Conservation (phyloP, 2,797 vertebrate species). For the Yasuhikotakia modesta region DNA sequence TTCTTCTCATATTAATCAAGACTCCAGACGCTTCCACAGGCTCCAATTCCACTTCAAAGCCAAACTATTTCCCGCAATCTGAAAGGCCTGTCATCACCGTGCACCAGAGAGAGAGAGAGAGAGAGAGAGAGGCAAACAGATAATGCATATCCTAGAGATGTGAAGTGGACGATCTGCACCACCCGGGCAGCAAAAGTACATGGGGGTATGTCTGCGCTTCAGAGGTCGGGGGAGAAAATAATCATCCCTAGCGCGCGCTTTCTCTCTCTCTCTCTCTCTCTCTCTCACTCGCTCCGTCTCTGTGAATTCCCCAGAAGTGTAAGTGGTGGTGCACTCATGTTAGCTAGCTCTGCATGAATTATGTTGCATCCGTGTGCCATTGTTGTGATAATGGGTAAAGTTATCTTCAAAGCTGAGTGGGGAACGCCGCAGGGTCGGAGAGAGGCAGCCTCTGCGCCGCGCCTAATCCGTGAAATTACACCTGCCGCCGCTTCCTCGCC, state of each 20-base stretch:
- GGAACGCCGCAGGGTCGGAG: conserved; percentile 55
- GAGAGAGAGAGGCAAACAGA: conserved; percentile 67
- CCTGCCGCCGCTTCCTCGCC: conserved; percentile 72
- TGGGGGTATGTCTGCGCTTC: conserved; percentile 61
- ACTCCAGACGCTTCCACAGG: conserved; percentile 73
- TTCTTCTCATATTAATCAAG: conserved; percentile 69
- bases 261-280: conserved; percentile 40
- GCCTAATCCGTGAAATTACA: conserved; percentile 85
- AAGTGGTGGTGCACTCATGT: conserved; percentile 54
- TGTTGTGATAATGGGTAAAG: conserved; percentile 83
- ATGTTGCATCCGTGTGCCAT: conserved; percentile 77
- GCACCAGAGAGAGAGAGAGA: conserved; percentile 47
- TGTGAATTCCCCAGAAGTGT: conserved; percentile 45
- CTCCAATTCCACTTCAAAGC: conserved; percentile 80
- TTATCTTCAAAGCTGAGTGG: conserved; percentile 81
- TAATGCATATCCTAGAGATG: conserved; percentile 61
- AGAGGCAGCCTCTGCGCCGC: conserved; percentile 48
- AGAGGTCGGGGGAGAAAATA: conserved; percentile 47
- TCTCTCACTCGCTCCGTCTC: neutral
- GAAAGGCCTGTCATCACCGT: conserved; percentile 72
- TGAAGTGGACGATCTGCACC: conserved; percentile 61
- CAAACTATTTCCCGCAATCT: conserved; percentile 72
- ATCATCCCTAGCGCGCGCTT: conserved; percentile 39
- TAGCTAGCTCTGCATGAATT: conserved; percentile 69
- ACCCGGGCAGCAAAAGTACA: conserved; percentile 58